Evolutionary conservation across 2,113 vertebrate species (phyloP).

Genomic region (Zosterops lateralis): DNA sequence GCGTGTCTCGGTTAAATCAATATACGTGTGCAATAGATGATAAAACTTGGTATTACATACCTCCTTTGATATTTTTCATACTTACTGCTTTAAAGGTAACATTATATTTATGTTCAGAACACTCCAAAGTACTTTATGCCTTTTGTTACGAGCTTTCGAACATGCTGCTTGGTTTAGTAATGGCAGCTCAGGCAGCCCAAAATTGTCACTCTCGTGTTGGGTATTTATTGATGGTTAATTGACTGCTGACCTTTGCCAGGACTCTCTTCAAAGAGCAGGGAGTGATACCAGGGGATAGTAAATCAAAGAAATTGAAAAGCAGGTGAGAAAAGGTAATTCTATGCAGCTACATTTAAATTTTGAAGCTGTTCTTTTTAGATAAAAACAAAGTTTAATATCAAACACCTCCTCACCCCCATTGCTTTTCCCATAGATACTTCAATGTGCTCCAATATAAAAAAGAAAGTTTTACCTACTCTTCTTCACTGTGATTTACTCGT

Average conservation of each 20-base stretch:
- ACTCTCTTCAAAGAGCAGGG: neutral
- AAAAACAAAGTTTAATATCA: neutral
- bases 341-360: neutral
- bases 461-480: neutral
- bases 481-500: constrained; percentile 60
- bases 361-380: neutral
- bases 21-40: constrained; percentile 16
- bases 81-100: constrained; percentile 34
- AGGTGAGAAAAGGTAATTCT: neutral
- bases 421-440: neutral
- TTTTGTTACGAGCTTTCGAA: neutral
- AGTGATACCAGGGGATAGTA: neutral
- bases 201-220: neutral
- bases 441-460: neutral
- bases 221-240: constrained; percentile 30
- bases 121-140: neutral
- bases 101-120: neutral
- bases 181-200: neutral
- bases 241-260: constrained; percentile 43
- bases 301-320: neutral
- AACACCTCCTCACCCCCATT: neutral
- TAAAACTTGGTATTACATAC: constrained; percentile 44
- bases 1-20: constrained; percentile 40
- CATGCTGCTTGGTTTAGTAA: neutral
- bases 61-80: constrained; percentile 48